Evolutionary conservation across 2,797 vertebrate species (phyloP).

Genomic region (Nyctibius grandis): DNA sequence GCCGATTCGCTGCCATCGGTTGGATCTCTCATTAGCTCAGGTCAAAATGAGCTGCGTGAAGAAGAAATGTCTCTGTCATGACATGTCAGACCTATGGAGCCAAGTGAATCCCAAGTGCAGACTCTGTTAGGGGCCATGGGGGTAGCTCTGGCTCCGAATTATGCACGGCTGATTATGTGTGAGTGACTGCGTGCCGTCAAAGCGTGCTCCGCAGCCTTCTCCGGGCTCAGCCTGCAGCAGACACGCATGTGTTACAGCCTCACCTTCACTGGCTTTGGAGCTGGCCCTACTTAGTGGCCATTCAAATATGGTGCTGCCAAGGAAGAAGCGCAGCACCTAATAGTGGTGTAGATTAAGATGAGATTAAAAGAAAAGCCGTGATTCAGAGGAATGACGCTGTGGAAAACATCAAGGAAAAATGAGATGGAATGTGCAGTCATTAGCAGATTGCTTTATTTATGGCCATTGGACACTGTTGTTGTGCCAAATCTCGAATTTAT

Average conservation of each 20-base stretch:
- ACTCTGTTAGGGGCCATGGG: neutral
- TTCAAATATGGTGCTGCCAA: neutral
- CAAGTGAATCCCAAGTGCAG: neutral
- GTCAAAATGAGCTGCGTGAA: neutral
- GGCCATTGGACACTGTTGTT: neutral
- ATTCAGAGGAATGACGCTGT: slow-evolving; percentile 34
- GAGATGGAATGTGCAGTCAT: slow-evolving; percentile 32
- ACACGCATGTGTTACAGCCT: neutral
- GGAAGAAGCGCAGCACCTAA: neutral
- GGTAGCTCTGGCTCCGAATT: neutral
- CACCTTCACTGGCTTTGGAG: neutral
- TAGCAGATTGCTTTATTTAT: slow-evolving; percentile 44
- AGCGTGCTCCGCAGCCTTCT: neutral
- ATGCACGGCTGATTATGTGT: neutral
- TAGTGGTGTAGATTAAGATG: slow-evolving; percentile 7
- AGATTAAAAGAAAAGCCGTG: slow-evolving; percentile 49
- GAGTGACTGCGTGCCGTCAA: neutral
- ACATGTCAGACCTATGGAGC: slow-evolving; percentile 5
- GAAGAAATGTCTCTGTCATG: slow-evolving; percentile 6
- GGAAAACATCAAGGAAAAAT: slow-evolving; percentile 47
- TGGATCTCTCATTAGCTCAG: slow-evolving; percentile 15
- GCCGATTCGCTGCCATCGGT: neutral
- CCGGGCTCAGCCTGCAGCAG: neutral
- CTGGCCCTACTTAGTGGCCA: neutral
- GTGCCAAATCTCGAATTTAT: slow-evolving; percentile 29